Percentiles rank a stretch among this genome's conserved stretches.
Evolutionary conservation across 2,888 invertebrate species (phyloP).

Genomic region (Neoascia interrupta): DNA sequence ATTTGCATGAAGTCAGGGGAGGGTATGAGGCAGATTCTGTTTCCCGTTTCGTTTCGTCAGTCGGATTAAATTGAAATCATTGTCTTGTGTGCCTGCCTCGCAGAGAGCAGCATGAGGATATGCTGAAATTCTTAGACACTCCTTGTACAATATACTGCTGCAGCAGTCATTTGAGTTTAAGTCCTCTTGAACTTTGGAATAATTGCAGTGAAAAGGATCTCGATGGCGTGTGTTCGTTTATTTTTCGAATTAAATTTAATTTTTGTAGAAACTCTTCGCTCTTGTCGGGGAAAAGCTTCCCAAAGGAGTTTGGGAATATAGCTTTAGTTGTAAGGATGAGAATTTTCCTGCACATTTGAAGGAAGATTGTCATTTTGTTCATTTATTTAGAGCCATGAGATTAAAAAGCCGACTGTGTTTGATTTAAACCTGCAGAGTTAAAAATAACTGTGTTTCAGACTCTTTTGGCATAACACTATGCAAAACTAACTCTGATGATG

Average conservation of each 20-base stretch:
- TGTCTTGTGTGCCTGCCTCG: constrained; percentile 15
- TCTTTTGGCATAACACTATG: too few relatives aligned
- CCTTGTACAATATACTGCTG: constrained; percentile 1
- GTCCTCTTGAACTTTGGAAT: constrained; percentile 19
- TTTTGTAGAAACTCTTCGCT: constrained; percentile 22
- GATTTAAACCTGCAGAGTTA: too few relatives aligned
- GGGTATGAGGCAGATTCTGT: too few relatives aligned
- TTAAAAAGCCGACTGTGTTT: too few relatives aligned
- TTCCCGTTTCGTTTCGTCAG: constrained; percentile 46
- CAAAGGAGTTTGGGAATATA: neutral
- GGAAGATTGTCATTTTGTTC: too few relatives aligned
- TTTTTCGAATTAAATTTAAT: constrained; percentile 29
- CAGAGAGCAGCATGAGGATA: neutral
- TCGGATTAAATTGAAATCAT: constrained; percentile 63
- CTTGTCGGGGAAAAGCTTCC: too few relatives aligned
- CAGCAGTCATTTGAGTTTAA: constrained; percentile 1
- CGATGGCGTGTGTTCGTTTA: constrained; percentile 15
- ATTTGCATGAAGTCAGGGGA: constrained; percentile 36
- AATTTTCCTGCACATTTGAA: too few relatives aligned
- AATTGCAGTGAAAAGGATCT: constrained; percentile 4
- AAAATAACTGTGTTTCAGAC: too few relatives aligned
- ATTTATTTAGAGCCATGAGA: too few relatives aligned
- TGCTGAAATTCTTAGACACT: constrained; percentile 2
- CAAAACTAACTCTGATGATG: too few relatives aligned
- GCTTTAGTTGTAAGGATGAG: too few relatives aligned